Base-by-base conservation (phyloP, 2,888 invertebrate genomes). In the Spicauda simplicius region DNA sequence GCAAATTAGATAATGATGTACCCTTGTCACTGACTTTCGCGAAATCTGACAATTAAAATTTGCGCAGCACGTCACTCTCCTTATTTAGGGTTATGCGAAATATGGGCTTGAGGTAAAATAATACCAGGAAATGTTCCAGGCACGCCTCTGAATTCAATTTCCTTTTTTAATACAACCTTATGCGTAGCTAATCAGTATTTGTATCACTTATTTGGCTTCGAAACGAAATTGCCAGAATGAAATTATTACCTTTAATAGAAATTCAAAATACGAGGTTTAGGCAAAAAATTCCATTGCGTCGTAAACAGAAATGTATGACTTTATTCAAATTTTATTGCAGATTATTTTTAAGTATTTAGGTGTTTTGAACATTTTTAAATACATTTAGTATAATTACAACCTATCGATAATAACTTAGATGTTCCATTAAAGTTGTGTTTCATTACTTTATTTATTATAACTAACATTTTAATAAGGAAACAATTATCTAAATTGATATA, bases 21-120 rank as follows among this genome's bases (percentile, higher is more conserved):
- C 56, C 56, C 56, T 18, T 56, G 56, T 56, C 56, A 33, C 56
- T 11, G 37, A 56, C 16, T 33, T 56, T 37, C 37, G 18, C 56
- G 20, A 56, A 56, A 56, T 10, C 56, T 37, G 56, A 37, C 56
- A 33, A 37, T 56, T 56, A 37, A 56, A 56, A 56, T 56, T 56
- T 56, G 33, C 33, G 33, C 16, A 3, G 16, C 56, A 37, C 18
- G n/a, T 54, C 54, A 54, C 3, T 45, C 45, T 45, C n/a, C n/a
- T 45, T 45, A n/a, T 14, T 12, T n/a, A n/a, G 45, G n/a, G n/a
- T 45, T 45, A 45, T 45, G 4, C n/a, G n/a, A 45, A 45, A 45
- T 6, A 41, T 14, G 14, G n/a, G n/a, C 45, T 6, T n/a, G 12
- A 45, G n/a, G 45, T 45, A 45, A 45, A 45, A 45, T n/a, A 45